Evolutionary conservation across 2,797 vertebrate genomes (phyloP).

Genomic region (Potorous gilbertii): DNA sequence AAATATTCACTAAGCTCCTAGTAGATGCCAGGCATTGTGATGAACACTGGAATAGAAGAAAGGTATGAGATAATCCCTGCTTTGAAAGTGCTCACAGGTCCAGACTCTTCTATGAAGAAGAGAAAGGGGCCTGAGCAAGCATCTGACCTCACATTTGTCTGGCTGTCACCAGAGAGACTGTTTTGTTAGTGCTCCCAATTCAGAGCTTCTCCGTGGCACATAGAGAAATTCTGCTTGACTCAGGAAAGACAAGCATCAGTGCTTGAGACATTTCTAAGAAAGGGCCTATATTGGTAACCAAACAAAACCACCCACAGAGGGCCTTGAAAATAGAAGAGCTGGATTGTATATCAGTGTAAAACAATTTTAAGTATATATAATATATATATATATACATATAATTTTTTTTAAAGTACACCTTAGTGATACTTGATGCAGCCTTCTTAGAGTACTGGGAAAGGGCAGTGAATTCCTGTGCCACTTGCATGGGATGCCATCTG

Average conservation of each 20-base stretch:
- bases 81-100: not conserved
- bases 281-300: not conserved
- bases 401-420: not conserved
- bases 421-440: not conserved
- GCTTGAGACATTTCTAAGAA: not conserved
- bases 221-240: not conserved
- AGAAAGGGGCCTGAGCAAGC: not conserved
- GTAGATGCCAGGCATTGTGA: not conserved
- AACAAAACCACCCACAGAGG: not conserved
- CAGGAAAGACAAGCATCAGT: not conserved
- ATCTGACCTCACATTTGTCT: not conserved
- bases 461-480: not conserved
- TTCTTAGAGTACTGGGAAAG: not conserved
- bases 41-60: not conserved
- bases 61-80: not conserved
- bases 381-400: not conserved
- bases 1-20: not conserved
- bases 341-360: not conserved
- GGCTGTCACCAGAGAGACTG: not conserved
- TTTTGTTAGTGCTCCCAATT: conserved; percentile 19
- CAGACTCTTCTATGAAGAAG: not conserved
- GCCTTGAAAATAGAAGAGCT: not conserved
- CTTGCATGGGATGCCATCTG: not conserved
- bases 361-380: not conserved
- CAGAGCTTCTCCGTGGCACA: not conserved